Conservation (phyloP, 2,113 vertebrate species). For the Danionella cerebrum region DNA sequence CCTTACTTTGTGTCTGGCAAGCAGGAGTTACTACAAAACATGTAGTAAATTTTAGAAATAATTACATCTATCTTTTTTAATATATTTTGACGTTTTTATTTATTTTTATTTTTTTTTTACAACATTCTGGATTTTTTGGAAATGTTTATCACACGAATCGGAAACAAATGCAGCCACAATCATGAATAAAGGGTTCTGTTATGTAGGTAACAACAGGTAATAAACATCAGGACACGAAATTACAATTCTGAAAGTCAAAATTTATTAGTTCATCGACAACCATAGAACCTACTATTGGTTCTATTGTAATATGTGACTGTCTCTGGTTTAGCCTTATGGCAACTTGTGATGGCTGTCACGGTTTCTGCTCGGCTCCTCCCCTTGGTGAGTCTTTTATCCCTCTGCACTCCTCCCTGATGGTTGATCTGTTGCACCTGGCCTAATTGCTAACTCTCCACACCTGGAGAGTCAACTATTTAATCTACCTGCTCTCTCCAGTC, state of each 20-base stretch:
- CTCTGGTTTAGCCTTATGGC: neutral
- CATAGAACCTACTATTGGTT: neutral
- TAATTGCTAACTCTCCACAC: no score
- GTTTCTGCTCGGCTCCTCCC: no score
- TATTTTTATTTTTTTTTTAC: no score
- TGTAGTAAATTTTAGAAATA: neutral
- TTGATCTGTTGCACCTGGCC: no score
- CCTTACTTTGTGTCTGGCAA: neutral
- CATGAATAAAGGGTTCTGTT: neutral
- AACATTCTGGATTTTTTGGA: neutral
- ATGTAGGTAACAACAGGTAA: neutral
- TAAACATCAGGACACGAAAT: neutral
- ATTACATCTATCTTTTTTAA: neutral
- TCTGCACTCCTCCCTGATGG: no score
- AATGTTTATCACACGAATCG: neutral
- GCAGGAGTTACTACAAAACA: neutral
- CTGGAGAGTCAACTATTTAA: no score
- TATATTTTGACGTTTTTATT: neutral
- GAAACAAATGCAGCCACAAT: neutral
- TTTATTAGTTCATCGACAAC: no score
- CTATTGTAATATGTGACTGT: conserved; percentile 10
- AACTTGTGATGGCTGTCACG: no score
- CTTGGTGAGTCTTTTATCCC: no score
- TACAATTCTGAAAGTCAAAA: no score
- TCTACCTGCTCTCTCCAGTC: no score